These are phyloP conservation scores for Novumbra hubbsi DNA, from an alignment of 2,797 vertebrate genomes.

Conservation along the genomic window DNA sequence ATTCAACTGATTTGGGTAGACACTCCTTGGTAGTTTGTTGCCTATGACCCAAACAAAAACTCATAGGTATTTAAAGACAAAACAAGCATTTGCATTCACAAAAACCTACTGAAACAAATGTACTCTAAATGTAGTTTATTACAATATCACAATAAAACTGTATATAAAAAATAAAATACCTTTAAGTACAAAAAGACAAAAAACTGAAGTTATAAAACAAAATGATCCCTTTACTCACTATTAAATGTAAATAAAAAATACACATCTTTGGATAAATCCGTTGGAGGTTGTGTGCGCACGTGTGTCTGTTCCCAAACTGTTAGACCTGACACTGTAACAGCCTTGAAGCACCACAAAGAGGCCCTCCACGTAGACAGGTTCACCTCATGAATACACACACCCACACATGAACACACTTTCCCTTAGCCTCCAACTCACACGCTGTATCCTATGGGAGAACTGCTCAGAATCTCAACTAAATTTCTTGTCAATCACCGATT, in stretches of 20 bases:
- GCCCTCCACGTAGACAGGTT: background rate
- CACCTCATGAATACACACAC: background rate
- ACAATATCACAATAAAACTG: conserved; percentile 67
- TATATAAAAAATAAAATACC: conserved; percentile 85
- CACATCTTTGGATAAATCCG: conserved; percentile 76
- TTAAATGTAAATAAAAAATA: conserved; percentile 37
- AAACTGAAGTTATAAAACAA: conserved; percentile 50
- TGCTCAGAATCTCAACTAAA: conserved; percentile 16
- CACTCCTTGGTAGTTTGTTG: background rate
- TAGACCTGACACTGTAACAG: conserved; percentile 40
- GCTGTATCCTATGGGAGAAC: conserved; percentile 8
- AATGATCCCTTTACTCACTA: conserved; percentile 70
- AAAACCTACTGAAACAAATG: conserved; percentile 7
- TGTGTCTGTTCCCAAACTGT: conserved; percentile 11
- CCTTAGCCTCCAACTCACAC: conserved; percentile 29
- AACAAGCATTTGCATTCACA: background rate
- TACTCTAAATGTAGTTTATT: conserved; percentile 77
- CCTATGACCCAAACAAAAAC: background rate
- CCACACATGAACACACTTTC: conserved; percentile 21
- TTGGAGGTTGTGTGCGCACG: conserved; percentile 53
- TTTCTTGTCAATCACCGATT: background rate
- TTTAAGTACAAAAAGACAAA: conserved; percentile 74
- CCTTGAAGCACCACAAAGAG: conserved; percentile 16
- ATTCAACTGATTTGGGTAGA: conserved; percentile 29
- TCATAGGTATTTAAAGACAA: background rate